Evolutionary conservation across 2,797 vertebrate genomes (phyloP).

Genomic region (Alauda arvensis): DNA sequence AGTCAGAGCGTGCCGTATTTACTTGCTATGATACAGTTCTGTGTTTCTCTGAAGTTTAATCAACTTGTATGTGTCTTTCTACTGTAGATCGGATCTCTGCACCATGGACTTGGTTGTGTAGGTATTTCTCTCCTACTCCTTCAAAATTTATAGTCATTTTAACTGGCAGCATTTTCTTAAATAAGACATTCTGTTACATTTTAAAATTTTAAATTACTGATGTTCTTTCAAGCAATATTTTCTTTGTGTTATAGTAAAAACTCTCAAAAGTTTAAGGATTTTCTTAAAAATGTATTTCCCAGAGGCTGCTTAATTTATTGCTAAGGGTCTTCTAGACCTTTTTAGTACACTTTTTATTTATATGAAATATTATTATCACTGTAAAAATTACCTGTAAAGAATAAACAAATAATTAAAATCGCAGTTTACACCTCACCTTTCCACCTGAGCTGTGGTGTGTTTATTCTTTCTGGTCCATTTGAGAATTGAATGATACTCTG

Average conservation of each 20-base stretch:
- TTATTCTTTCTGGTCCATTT: not conserved
- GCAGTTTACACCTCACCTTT: not conserved
- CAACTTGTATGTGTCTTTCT: conserved; percentile 58
- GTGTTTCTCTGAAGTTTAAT: conserved; percentile 65
- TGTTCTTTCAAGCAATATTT: not conserved
- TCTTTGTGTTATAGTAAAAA: not conserved
- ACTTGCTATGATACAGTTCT: conserved; percentile 51
- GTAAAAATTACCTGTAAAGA: not conserved
- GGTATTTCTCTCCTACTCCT: conserved; percentile 70
- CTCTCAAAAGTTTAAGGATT: not conserved
- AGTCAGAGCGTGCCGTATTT: conserved; percentile 27
- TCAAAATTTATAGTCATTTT: not conserved
- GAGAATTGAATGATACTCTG: not conserved
- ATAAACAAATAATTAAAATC: not conserved
- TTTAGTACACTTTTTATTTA: not conserved
- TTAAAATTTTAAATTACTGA: not conserved
- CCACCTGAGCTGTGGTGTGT: not conserved
- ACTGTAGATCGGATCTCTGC: conserved; percentile 91
- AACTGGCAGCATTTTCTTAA: not conserved
- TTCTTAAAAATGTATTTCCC: not conserved
- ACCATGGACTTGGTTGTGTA: conserved; percentile 96
- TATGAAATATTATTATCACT: not conserved
- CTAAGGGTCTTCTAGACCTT: not conserved
- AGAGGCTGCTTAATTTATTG: not conserved
- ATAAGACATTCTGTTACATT: not conserved